Evolutionary conservation across 2,797 vertebrate genomes (phyloP).

Genomic region (Discoglossus pictus): DNA sequence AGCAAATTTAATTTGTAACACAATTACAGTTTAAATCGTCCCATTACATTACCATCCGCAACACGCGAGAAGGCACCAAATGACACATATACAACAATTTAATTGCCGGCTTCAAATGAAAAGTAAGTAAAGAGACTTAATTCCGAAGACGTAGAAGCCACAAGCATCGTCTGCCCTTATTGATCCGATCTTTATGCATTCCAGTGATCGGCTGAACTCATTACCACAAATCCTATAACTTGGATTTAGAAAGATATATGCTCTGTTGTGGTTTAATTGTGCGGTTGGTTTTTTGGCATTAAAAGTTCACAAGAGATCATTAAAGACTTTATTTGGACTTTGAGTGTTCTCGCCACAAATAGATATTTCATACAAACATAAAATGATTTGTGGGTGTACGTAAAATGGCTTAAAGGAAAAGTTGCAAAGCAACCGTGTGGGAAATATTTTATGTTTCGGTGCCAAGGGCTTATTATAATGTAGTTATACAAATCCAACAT

Average conservation of each 20-base stretch:
- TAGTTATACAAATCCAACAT: too few relatives aligned
- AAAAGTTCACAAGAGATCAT: slow-evolving; percentile 53
- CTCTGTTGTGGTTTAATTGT: slow-evolving; percentile 44
- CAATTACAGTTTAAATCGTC: slow-evolving; percentile 55
- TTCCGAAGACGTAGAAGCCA: slow-evolving; percentile 43
- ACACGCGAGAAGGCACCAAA: background rate
- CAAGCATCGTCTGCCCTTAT: slow-evolving; percentile 50
- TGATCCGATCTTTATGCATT: slow-evolving; percentile 53
- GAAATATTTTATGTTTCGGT: too few relatives aligned
- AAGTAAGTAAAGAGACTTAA: slow-evolving; percentile 54
- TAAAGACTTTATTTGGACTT: slow-evolving; percentile 58
- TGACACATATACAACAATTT: slow-evolving; percentile 51
- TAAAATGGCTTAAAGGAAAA: too few relatives aligned
- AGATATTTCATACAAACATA: too few relatives aligned
- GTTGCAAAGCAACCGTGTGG: too few relatives aligned
- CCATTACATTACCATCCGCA: slow-evolving; percentile 57
- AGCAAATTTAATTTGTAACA: slow-evolving; percentile 55
- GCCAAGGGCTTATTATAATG: too few relatives aligned
- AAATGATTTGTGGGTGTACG: too few relatives aligned
- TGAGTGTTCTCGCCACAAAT: slow-evolving; percentile 16
- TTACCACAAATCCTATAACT: slow-evolving; percentile 52
- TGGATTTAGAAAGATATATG: slow-evolving; percentile 49
- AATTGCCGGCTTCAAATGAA: slow-evolving; percentile 54
- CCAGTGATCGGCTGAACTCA: slow-evolving; percentile 36
- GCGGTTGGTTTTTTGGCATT: slow-evolving; percentile 46